These are phyloP conservation scores for Lepidotrigona ventralis DNA, from an alignment of 1,140 invertebrate genomes.

Conservation along the genomic window DNA sequence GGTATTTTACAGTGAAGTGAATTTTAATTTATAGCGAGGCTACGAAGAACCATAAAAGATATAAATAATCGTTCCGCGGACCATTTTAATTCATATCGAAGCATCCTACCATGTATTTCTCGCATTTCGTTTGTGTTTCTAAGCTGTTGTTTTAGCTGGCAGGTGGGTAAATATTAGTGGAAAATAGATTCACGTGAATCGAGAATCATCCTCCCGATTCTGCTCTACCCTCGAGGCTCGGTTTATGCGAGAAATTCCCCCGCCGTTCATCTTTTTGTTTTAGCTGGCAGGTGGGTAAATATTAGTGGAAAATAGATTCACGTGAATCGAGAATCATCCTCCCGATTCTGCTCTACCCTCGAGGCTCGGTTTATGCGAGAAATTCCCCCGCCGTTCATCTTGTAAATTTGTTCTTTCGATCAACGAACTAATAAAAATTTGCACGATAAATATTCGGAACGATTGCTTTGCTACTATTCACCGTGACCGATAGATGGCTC, in stretches of 20 bases:
- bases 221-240: neutral
- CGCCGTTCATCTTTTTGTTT: neutral
- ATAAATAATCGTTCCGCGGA: neutral
- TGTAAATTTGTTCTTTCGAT: too few species aligned
- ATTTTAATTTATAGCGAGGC: too few species aligned
- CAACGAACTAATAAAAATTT: too few species aligned
- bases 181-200: conserved; percentile 54
- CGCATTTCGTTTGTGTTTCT: conserved; percentile 45
- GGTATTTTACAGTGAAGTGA: too few species aligned
- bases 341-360: neutral
- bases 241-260: too few species aligned
- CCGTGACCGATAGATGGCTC: too few species aligned
- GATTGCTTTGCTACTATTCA: too few species aligned
- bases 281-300: conserved; percentile 50
- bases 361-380: neutral
- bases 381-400: too few species aligned
- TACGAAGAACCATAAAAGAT: neutral
- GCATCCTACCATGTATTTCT: neutral
- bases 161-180: conserved; percentile 53
- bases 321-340: conserved; percentile 5
- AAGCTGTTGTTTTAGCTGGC: conserved; percentile 51
- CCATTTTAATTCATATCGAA: neutral
- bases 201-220: neutral
- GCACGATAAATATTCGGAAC: too few species aligned
- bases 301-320: conserved; percentile 59